Percentiles rank a stretch among this genome's conserved stretches.
These are phyloP conservation scores for Campoletis raptor DNA, from an alignment of 2,888 invertebrate species.

Conservation along the genomic window DNA sequence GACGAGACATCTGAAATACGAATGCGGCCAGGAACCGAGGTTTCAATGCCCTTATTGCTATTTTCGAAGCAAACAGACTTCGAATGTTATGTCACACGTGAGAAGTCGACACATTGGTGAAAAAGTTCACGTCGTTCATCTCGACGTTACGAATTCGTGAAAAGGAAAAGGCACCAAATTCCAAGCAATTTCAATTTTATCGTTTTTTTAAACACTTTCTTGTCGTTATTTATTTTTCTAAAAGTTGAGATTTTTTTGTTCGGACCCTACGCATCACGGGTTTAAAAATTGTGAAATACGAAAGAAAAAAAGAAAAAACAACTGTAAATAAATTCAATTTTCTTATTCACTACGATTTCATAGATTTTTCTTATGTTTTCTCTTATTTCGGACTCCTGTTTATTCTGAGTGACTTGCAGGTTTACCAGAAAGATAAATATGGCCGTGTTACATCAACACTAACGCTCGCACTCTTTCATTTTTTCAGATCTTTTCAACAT, in stretches of 20 bases:
- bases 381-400: background rate
- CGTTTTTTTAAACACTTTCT: background rate
- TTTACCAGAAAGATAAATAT: background rate
- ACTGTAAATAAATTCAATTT: background rate
- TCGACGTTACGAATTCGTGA: conserved; percentile 61
- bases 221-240: background rate
- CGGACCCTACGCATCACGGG: too few species aligned
- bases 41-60: conserved; percentile 83
- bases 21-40: conserved; percentile 81
- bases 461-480: conserved; percentile 59
- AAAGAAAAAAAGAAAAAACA: background rate
- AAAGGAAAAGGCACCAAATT: background rate
- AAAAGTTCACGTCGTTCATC: conserved; percentile 71
- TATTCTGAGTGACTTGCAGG: background rate
- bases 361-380: background rate
- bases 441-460: conserved; percentile 36
- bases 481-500: conserved; percentile 72
- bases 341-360: background rate
- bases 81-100: conserved; percentile 81
- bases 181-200: background rate
- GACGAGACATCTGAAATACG: conserved; percentile 82
- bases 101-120: conserved; percentile 75
- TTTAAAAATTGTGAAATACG: background rate
- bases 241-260: background rate
- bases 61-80: conserved; percentile 81